Conservation (phyloP, 2,797 vertebrate genomes). For the Lateolabrax maculatus region DNA sequence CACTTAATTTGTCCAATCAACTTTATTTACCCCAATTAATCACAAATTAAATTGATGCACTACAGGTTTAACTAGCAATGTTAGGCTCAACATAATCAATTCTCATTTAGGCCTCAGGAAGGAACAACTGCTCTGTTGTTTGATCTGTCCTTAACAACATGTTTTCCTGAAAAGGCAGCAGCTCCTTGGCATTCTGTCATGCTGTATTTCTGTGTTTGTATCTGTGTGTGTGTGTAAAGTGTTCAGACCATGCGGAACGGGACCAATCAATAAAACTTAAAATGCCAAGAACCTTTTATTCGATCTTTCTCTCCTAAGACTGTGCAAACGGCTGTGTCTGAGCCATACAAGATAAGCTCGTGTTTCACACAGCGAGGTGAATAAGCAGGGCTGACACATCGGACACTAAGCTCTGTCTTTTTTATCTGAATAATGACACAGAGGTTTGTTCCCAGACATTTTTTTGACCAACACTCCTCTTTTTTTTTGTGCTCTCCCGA, state of each 20-base stretch:
- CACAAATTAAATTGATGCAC: conserved; percentile 80
- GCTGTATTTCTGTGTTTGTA: conserved; percentile 67
- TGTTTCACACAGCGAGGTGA: conserved; percentile 72
- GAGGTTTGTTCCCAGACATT: conserved; percentile 53
- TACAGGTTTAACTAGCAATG: conserved; percentile 82
- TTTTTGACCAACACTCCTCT: conserved; percentile 55
- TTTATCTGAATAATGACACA: conserved; percentile 68
- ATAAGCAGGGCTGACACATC: conserved; percentile 68
- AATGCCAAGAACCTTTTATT: conserved; percentile 82
- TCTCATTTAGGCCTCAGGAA: conserved; percentile 72
- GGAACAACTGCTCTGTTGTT: conserved; percentile 65
- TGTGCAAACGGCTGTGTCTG: conserved; percentile 60
- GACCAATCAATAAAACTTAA: conserved; percentile 82
- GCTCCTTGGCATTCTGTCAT: conserved; percentile 64
- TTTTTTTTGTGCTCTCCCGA: conserved; percentile 55
- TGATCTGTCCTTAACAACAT: conserved; percentile 68
- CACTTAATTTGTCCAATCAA: conserved; percentile 85
- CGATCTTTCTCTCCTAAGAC: conserved; percentile 74
- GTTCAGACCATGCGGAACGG: conserved; percentile 68
- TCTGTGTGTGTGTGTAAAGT: conserved; percentile 52
- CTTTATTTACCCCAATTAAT: conserved; percentile 84
- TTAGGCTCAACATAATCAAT: conserved; percentile 83
- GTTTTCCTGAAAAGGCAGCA: conserved; percentile 59
- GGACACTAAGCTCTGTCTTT: conserved; percentile 53
- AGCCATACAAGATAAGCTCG: conserved; percentile 75